These are phyloP conservation scores for Leptinotarsa lineolata DNA, from an alignment of 1,140 invertebrate genomes.

Conservation along the genomic window DNA sequence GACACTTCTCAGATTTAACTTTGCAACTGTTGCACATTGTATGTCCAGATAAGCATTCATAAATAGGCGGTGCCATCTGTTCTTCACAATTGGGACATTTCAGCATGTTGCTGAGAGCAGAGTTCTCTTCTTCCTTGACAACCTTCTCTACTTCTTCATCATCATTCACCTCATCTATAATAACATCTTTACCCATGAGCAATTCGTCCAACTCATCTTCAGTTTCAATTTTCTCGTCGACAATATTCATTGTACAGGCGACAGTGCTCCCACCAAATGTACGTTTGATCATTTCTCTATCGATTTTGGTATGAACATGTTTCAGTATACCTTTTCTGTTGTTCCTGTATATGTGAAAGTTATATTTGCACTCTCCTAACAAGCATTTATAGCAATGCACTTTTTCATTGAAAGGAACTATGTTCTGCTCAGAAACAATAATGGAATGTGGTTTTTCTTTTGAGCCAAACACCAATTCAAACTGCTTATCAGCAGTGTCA, in stretches of 20 bases:
- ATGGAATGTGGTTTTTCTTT: conserved; percentile 15
- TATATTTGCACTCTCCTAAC: conserved; percentile 10
- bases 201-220: conserved; percentile 19
- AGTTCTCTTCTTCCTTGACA: not conserved
- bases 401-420: conserved; percentile 8
- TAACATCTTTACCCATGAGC: conserved; percentile 18
- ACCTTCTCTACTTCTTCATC: conserved; percentile 8
- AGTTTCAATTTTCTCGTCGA: conserved; percentile 18
- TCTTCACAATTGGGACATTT: conserved; percentile 14
- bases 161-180: conserved; percentile 27
- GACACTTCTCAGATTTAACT: conserved; percentile 5
- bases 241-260: conserved; percentile 11
- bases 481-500: not conserved
- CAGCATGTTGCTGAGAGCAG: not conserved
- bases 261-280: conserved; percentile 12
- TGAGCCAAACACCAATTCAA: conserved; percentile 12
- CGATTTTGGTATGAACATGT: conserved; percentile 1
- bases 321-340: conserved; percentile 19
- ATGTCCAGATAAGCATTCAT: conserved; percentile 18
- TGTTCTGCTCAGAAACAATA: conserved; percentile 16
- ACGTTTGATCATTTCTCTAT: conserved; percentile 8
- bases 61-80: conserved; percentile 17
- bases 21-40: conserved; percentile 16
- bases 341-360: conserved; percentile 6
- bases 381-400: conserved; percentile 24